Evolutionary conservation across 2,888 invertebrate species (phyloP), one percentile per base, ranked within the genome.

Genomic region (Lamellibrachia columna): DNA sequence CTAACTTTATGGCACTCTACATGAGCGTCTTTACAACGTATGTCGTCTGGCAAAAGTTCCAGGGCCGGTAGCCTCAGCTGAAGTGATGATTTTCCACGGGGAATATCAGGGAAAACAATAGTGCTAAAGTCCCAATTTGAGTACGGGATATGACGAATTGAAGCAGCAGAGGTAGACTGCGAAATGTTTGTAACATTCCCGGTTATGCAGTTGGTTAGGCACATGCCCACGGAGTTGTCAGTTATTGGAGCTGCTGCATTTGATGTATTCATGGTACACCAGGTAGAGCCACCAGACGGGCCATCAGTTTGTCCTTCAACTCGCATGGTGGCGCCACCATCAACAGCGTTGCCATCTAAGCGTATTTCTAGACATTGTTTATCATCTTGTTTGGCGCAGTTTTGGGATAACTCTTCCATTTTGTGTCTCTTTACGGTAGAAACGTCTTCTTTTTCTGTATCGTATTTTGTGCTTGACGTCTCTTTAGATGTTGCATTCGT

Each of bases 111-210:
- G 15, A 93, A 90, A 7, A 40, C n/a, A 15, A 93, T 75, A 4
- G 53, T 52, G 7, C 15, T 52, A 75, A 92, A 93, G 92, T 93
- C 90, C 93, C 93, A 93, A 28, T 91, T 90, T n/a, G 93, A 58
- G 90, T 92, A 92, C 8, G 92, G 93, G 6, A 92, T 11, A 15
- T 22, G 75, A 0, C n/a, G 75, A 75, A 75, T n/a, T 75, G 75
- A 75, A n/a, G 75, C 6, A 22, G 75, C 75, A 22, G 75, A 75
- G 4, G 75, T n/a, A 75, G 75, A 75, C 75, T 75, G 11, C 6
- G 75, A 75, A 75, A 75, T 75, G 75, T 75, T 75, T 75, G 75
- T n/a, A 22, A 3, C 75, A 75, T 22, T 75, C 6, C 22, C 75
- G n/a, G 75, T 22, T 75, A 75, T 75, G 75, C 75, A 75, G 75